These are phyloP conservation scores for Tachina fera DNA, from an alignment of 2,888 invertebrate genomes.

Conservation along the genomic window DNA sequence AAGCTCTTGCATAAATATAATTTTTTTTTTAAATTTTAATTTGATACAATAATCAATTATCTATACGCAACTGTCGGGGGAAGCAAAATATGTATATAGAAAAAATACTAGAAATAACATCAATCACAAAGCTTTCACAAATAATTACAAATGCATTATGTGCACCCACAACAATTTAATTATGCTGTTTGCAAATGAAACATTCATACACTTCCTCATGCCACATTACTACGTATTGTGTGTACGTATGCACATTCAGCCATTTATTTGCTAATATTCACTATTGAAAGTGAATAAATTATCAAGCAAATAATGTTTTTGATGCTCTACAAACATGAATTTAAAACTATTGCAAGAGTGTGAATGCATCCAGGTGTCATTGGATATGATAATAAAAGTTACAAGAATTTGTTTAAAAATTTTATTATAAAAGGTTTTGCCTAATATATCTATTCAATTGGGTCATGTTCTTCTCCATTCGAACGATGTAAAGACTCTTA, in stretches of 20 bases:
- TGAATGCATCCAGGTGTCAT: background rate
- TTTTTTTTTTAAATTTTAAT: background rate
- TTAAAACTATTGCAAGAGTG: slow-evolving; percentile 9
- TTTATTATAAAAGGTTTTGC: no score
- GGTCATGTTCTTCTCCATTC: no score
- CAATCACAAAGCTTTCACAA: slow-evolving; percentile 66
- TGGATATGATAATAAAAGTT: background rate
- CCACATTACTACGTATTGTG: background rate
- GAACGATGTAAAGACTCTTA: no score
- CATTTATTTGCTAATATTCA: slow-evolving; percentile 23
- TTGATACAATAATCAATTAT: slow-evolving; percentile 10
- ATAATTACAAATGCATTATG: slow-evolving; percentile 69
- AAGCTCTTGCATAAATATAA: no score
- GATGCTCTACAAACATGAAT: background rate
- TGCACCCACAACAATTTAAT: slow-evolving; percentile 68
- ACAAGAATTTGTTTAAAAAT: no score
- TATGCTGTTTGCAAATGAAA: slow-evolving; percentile 64
- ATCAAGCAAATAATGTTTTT: slow-evolving; percentile 15
- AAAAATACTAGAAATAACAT: slow-evolving; percentile 43
- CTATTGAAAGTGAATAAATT: slow-evolving; percentile 41
- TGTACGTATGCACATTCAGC: background rate
- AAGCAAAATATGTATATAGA: background rate
- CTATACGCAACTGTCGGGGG: background rate
- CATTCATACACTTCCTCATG: slow-evolving; percentile 12
- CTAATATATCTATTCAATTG: no score